phyloP scores from a whole-genome alignment of 2,797 vertebrate genomes.

The Neostethus bicornis region DNA sequence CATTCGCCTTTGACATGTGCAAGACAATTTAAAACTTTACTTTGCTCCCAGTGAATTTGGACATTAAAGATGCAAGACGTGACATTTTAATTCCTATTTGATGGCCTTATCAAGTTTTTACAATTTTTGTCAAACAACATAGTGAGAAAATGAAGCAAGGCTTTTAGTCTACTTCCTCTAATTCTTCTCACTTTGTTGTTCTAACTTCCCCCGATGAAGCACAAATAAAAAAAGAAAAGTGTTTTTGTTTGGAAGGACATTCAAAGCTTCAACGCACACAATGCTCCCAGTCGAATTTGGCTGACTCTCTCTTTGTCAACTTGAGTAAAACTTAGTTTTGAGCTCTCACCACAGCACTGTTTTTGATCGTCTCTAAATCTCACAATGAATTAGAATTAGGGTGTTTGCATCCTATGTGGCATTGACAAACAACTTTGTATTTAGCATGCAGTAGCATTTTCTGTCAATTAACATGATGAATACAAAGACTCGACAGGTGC shows the following conservation, averaged over 20 bases:
- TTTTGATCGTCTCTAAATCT: constrained; percentile 21
- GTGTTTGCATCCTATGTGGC: constrained; percentile 28
- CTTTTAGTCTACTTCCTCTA: constrained; percentile 55
- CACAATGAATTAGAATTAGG: constrained; percentile 32
- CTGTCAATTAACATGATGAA: constrained; percentile 66
- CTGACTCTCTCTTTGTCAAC: constrained; percentile 7
- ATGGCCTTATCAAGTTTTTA: constrained; percentile 39
- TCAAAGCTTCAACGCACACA: constrained; percentile 27
- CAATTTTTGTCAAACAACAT: constrained; percentile 39
- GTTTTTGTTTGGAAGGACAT: constrained; percentile 44
- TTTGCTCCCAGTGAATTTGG: constrained; percentile 8
- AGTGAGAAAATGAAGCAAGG: constrained; percentile 44
- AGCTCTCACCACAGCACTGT: constrained; percentile 37
- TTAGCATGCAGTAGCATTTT: constrained; percentile 37
- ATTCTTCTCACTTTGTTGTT: constrained; percentile 60
- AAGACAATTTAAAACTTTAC: background rate
- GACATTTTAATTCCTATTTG: constrained; percentile 56
- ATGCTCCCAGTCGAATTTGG: constrained; percentile 2
- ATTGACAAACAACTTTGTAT: constrained; percentile 36
- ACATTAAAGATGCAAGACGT: constrained; percentile 12
- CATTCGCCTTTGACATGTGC: constrained; percentile 28
- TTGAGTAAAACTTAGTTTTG: constrained; percentile 36
- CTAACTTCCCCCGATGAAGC: constrained; percentile 49
- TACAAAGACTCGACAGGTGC: constrained; percentile 38
- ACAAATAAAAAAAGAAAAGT: constrained; percentile 50